Evolutionary conservation across 64 coral and sea anemone genomes (phyloP), one percentile per base, ranked within the genome.

Genomic region (Platygyra sinensis): DNA sequence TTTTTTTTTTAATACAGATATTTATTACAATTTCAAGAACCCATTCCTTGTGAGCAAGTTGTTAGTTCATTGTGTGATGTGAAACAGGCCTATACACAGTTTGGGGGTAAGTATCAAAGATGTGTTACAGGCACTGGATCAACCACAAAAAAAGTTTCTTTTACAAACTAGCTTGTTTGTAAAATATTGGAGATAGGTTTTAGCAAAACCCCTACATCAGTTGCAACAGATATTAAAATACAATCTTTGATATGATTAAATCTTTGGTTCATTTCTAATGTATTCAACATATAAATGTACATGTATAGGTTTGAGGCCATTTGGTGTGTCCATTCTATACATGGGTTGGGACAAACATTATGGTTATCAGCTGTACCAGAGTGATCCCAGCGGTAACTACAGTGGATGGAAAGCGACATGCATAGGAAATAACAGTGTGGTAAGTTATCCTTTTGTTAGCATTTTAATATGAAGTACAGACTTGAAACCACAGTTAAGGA

Each of bases 301-400:
- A 30, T 82, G 67, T 73, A 27, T 50, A 98, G 96, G 97, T 83
- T 83, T 93, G 54, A 77, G 97, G 11, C 97, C 94, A 72, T 96
- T 96, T 94, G 97, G 97, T 74, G 97, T 99, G 9, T 99, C 97
- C 17, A 95, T 99, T 74, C 86, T 99, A n/a, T 99, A 99, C 52
- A 92, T 99, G 83, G 94, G 97, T 10, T 99, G 97, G 97, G 97
- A 99, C 77, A 95, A 87, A 88, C 97, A 99, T 46, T 98, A 95
- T 86, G 97, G 97, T 19, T 99, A 93, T 73, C 97, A 99, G 73
- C 60, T 99, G 52, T 99, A 99, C 28, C 97, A 99, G 73, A 99
- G 96, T 94, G 92, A 94, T 50, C 96, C 94, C 4, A 89, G 94
- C 88, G 93, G 90, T n/a, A 93, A 95, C 84, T 99, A 95, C 55